Percentiles rank a stretch among this genome's conserved stretches.
Conservation (phyloP, 2,797 vertebrate genomes). For the Pantherophis alleghaniensis region DNA sequence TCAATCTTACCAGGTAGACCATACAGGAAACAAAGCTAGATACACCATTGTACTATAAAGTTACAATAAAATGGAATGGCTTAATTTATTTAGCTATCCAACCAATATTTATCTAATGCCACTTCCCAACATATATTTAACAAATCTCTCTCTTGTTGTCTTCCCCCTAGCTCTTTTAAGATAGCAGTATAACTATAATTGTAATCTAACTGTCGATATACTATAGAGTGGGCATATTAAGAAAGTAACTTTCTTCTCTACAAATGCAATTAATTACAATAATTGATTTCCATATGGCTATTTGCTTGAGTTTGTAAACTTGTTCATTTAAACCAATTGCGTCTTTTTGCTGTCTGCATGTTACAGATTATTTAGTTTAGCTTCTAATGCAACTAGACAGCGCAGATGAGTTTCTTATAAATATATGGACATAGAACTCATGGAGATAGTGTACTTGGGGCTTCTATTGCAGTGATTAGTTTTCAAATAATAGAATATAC, state of each 20-base stretch:
- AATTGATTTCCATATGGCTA: not conserved
- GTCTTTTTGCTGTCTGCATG: not conserved
- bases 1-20: no score
- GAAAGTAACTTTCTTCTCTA: not conserved
- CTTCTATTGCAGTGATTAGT: not conserved
- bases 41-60: no score
- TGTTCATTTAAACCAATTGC: not conserved
- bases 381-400: not conserved
- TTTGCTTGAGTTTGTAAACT: not conserved
- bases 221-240: not conserved
- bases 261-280: not conserved
- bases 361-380: not conserved
- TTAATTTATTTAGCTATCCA: not conserved
- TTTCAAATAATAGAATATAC: not conserved
- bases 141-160: not conserved
- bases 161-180: not conserved
- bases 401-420: not conserved
- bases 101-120: not conserved
- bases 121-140: not conserved
- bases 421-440: not conserved
- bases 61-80: no score
- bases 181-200: not conserved
- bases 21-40: no score
- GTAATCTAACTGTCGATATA: not conserved
- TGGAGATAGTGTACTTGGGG: not conserved